A percentile compares a stretch with the other conserved stretches of the same genome.
These are phyloP conservation scores for Callimorpha dominula DNA, from an alignment of 2,888 invertebrate genomes.

Conservation along the genomic window DNA sequence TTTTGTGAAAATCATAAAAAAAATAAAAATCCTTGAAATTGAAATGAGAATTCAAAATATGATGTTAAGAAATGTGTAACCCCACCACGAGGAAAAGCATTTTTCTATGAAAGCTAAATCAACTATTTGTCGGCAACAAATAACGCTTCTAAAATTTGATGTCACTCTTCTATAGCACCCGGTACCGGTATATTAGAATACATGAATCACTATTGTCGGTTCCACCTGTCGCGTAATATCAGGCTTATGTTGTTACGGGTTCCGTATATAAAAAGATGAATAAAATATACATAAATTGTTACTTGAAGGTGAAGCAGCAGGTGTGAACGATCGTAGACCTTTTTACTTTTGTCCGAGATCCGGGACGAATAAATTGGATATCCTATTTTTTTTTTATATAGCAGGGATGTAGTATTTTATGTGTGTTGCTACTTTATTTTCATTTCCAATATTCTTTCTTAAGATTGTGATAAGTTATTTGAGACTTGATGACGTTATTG, in stretches of 20 bases:
- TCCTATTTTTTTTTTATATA: conserved; percentile 28
- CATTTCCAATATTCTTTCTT: background rate
- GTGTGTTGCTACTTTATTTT: background rate
- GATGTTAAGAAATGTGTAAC: too few species aligned
- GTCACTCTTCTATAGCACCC: too few species aligned
- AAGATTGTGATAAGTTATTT: background rate
- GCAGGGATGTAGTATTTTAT: background rate
- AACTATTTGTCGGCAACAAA: too few species aligned
- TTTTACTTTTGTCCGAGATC: background rate
- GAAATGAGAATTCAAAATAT: too few species aligned
- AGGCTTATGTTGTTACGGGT: conserved; percentile 1
- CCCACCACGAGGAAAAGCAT: too few species aligned
- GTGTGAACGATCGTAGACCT: conserved; percentile 29
- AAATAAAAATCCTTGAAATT: too few species aligned
- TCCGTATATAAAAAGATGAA: background rate
- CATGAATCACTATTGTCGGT: conserved; percentile 2
- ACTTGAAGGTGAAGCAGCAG: conserved; percentile 24
- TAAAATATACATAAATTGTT: conserved; percentile 4
- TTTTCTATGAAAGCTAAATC: too few species aligned
- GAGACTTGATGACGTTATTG: background rate
- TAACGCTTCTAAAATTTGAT: too few species aligned
- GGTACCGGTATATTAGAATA: background rate
- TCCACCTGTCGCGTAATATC: conserved; percentile 5
- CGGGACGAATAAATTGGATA: conserved; percentile 24
- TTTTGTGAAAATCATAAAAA: too few species aligned